Evolutionary conservation across 2,113 vertebrate genomes (phyloP).

Genomic region (Mionectes macconnelli): DNA sequence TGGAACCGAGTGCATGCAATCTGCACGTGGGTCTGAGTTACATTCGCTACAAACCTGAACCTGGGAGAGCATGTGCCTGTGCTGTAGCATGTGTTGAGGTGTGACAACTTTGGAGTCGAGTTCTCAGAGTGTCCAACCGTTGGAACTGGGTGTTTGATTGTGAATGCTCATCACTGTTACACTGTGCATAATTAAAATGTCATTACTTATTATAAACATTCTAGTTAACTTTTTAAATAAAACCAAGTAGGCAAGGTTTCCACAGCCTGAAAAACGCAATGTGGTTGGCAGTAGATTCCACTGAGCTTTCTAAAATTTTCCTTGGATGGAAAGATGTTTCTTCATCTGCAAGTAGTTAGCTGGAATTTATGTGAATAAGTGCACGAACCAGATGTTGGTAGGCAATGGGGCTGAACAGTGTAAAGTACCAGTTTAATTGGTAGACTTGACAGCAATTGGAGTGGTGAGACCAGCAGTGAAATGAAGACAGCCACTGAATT

Average conservation of each 20-base stretch:
- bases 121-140: neutral
- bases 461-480: constrained; percentile 36
- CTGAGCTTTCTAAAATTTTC: constrained; percentile 58
- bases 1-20: constrained; percentile 25
- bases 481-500: constrained; percentile 26
- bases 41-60: neutral
- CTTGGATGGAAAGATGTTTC: constrained; percentile 61
- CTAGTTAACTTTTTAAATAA: constrained; percentile 51
- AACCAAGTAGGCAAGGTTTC: constrained; percentile 40
- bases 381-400: constrained; percentile 53
- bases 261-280: neutral
- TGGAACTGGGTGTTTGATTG: constrained; percentile 23
- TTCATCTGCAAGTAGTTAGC: constrained; percentile 60
- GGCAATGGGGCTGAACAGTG: constrained; percentile 37
- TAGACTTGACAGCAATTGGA: constrained; percentile 37
- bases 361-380: constrained; percentile 55
- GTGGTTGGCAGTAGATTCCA: constrained; percentile 47
- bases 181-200: constrained; percentile 53
- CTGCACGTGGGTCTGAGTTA: constrained; percentile 35
- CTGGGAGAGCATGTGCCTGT: constrained; percentile 34
- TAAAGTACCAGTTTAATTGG: constrained; percentile 51
- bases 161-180: constrained; percentile 37
- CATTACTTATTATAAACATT: constrained; percentile 20
- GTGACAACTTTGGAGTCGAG: neutral
- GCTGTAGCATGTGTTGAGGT: constrained; percentile 31